Conservation (phyloP, 2,797 vertebrate species). For the Tamandua tetradactyla region DNA sequence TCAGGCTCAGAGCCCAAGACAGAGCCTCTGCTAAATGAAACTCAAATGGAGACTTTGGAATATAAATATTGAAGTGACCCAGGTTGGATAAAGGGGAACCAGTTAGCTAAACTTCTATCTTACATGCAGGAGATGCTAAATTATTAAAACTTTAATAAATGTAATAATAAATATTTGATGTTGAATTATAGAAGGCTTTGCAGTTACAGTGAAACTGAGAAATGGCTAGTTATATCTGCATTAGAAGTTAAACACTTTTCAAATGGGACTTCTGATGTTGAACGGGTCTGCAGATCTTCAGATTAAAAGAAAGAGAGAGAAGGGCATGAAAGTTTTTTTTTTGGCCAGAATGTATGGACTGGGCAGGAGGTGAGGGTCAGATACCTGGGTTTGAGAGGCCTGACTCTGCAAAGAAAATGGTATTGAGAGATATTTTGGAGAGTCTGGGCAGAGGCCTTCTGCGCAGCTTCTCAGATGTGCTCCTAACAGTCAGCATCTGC, state of each 20-base stretch:
- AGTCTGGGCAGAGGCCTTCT: background rate
- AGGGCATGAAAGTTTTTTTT: background rate
- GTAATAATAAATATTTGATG: constrained; percentile 89
- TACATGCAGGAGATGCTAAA: constrained; percentile 81
- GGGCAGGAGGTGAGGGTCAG: background rate
- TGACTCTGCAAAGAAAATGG: background rate
- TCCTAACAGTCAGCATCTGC: background rate
- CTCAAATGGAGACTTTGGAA: constrained; percentile 70
- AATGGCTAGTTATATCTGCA: constrained; percentile 80
- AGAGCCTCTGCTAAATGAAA: constrained; percentile 65
- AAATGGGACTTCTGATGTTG: constrained; percentile 30
- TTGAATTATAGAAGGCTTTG: constrained; percentile 86
- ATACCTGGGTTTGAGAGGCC: background rate
- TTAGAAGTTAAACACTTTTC: constrained; percentile 81
- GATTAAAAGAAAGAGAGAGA: background rate
- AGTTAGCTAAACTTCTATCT: constrained; percentile 78
- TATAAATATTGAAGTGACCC: constrained; percentile 84
- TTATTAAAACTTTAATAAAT: constrained; percentile 90
- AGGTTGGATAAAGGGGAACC: constrained; percentile 75
- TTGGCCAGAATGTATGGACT: background rate
- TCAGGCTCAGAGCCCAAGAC: background rate
- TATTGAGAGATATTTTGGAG: background rate
- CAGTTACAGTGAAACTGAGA: constrained; percentile 84
- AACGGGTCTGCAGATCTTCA: background rate
- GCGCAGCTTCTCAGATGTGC: background rate